A percentile compares a stretch with the other conserved stretches of the same genome.
phyloP scores from a whole-genome alignment of 2,113 vertebrate genomes.

The Ondatra zibethicus region DNA sequence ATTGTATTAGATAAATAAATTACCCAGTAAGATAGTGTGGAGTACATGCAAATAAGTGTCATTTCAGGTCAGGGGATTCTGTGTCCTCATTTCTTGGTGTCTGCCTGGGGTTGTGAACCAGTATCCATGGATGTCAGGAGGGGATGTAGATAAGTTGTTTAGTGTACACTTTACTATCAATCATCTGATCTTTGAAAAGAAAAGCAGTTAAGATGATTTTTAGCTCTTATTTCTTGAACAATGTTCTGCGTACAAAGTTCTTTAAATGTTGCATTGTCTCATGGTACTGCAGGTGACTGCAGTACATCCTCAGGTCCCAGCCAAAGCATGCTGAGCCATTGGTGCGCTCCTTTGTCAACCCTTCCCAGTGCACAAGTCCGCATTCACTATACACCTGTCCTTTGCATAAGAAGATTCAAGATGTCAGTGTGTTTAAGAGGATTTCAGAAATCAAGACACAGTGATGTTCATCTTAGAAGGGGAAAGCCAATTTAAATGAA shows the following conservation, averaged over 20 bases:
- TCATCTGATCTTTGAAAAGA: neutral
- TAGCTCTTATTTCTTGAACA: slow-evolving; percentile 3
- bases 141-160: neutral
- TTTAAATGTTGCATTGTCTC: neutral
- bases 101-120: neutral
- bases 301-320: neutral
- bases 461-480: neutral
- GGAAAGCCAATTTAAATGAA: neutral
- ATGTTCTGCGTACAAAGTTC: neutral
- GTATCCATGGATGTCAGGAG: neutral
- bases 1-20: neutral
- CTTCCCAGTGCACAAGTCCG: neutral
- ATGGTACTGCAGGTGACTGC: neutral
- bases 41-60: neutral
- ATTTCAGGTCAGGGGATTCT: neutral
- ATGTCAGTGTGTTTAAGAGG: neutral
- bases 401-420: neutral
- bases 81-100: neutral
- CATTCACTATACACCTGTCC: neutral
- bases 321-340: neutral
- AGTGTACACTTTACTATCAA: neutral
- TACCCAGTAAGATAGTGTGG: neutral
- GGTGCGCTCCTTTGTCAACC: neutral
- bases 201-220: neutral
- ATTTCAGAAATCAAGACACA: slow-evolving; percentile 2